Percentiles rank a stretch among this genome's conserved stretches.
phyloP scores from a whole-genome alignment of 2,888 invertebrate genomes.

The Drosophila meridiana region DNA sequence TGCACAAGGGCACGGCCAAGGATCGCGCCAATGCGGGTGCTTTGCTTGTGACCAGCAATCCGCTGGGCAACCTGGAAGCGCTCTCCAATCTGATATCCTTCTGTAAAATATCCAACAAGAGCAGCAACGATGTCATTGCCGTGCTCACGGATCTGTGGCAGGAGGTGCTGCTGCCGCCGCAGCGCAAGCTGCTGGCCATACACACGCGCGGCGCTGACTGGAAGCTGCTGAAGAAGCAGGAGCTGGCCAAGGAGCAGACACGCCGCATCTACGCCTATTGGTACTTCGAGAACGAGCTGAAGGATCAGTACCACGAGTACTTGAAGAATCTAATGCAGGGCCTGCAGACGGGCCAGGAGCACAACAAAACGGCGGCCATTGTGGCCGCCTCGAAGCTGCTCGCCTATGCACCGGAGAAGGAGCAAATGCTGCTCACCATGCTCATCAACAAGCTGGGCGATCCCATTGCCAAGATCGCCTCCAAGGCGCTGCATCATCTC shows the following conservation, averaged over 20 bases:
- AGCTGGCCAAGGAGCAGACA: slow-evolving; percentile 87
- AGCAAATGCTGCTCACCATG: slow-evolving; percentile 88
- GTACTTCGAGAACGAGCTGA: slow-evolving; percentile 96
- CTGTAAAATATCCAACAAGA: slow-evolving; percentile 84
- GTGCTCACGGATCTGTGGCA: slow-evolving; percentile 83
- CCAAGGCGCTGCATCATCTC: slow-evolving; percentile 94
- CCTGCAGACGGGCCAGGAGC: slow-evolving; percentile 84
- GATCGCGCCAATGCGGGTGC: slow-evolving; percentile 85
- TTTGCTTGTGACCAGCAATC: slow-evolving; percentile 84
- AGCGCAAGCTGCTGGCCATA: slow-evolving; percentile 83
- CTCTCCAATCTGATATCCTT: slow-evolving; percentile 82
- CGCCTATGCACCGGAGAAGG: slow-evolving; percentile 84
- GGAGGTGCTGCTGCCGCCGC: slow-evolving; percentile 82
- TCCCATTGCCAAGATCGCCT: slow-evolving; percentile 92
- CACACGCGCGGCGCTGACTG: slow-evolving; percentile 83
- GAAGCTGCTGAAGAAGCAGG: slow-evolving; percentile 81
- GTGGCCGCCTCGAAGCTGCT: slow-evolving; percentile 81
- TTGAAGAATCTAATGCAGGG: slow-evolving; percentile 84
- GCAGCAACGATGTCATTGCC: slow-evolving; percentile 81
- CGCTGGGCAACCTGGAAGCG: slow-evolving; percentile 83
- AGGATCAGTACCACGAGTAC: slow-evolving; percentile 88
- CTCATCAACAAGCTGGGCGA: slow-evolving; percentile 98
- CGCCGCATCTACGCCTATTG: slow-evolving; percentile 90
- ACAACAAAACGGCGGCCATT: slow-evolving; percentile 82
- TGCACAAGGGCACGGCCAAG: slow-evolving; percentile 85